phyloP scores from a whole-genome alignment of 2,797 vertebrate genomes.

The Liparis tanakae region DNA sequence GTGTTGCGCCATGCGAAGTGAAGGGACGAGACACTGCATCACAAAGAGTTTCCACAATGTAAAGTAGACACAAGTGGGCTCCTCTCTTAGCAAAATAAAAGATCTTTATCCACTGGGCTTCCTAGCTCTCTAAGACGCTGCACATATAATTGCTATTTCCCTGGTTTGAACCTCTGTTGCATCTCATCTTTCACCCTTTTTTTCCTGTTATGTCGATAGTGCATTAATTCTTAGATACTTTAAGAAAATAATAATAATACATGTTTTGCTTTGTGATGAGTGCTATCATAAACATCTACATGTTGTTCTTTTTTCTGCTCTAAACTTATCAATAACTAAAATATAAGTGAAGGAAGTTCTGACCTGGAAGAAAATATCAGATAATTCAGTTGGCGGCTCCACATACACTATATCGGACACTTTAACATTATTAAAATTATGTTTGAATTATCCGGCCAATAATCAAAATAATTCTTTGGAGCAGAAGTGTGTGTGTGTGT shows the following conservation, averaged over 20 bases:
- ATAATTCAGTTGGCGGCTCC: not conserved
- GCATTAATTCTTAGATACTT: not conserved
- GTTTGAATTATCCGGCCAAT: not conserved
- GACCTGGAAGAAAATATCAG: not conserved
- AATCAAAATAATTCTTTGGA: not conserved
- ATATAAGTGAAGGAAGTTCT: conserved; percentile 17
- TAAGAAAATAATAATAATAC: not conserved
- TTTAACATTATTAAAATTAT: not conserved
- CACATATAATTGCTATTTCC: not conserved
- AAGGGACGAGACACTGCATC: not conserved
- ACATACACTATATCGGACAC: too few relatives aligned
- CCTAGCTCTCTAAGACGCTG: not conserved
- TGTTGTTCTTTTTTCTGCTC: not conserved
- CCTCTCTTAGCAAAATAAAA: not conserved
- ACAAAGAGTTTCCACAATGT: not conserved
- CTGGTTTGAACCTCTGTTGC: not conserved
- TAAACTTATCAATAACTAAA: not conserved
- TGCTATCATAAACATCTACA: not conserved
- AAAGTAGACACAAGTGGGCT: not conserved
- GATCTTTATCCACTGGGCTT: not conserved
- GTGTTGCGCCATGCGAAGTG: not conserved
- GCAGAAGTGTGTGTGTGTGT: not conserved
- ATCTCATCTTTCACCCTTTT: not conserved
- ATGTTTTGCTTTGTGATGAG: too few relatives aligned
- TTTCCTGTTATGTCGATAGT: not conserved